Base-by-base conservation (phyloP, 2,888 invertebrate species). In the Hirtodrosophila alboralis region DNA sequence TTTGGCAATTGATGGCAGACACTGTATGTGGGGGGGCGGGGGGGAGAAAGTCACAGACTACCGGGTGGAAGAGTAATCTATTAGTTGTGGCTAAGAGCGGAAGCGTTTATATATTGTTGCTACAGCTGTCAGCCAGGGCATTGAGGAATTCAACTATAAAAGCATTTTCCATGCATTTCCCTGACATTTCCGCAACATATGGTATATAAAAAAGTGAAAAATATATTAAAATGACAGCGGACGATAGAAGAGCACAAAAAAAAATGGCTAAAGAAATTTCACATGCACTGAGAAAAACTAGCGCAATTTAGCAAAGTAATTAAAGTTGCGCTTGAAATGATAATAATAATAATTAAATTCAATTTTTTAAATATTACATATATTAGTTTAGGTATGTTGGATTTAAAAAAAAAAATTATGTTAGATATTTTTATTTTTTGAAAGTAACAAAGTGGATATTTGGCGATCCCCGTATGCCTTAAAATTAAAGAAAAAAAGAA, bases 121-220 rank as follows among this genome's bases (percentile, higher is more conserved):
- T 58, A 65, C 86, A 84, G 75, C 87, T 79, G 79, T 81, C 87
- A 86, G 53, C 62, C 18, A 21, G 23, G 41, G 56, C 52, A 70
- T 70, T 57, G 66, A 66, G 59, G 78, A 61, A 74, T 73, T 74
- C 78, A 74, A 74, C 64, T 60, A 78, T 75, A 57, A 60, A 57
- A 65, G 66, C 79, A 85, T 81, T 84, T 79, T 86, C 70, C 75
- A 70, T 70, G 83, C 87, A 81, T 79, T 86, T 79, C 71, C 70
- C 63, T 48, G 75, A 86, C 79, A 86, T 84, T 84, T 79, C 87
- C 83, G 78, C 53, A 66, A 51, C 85, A 77, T 59, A 68, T 84
- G 84, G 37, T n/a, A 16, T 12, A 41, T 41, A 53, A 38, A 61
- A 40, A 26, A 14, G 27, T 36, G 26, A 28, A 51, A 52, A 30